These are phyloP conservation scores for Rhagoletis zephyria DNA, from an alignment of 1,140 invertebrate species.

Conservation along the genomic window DNA sequence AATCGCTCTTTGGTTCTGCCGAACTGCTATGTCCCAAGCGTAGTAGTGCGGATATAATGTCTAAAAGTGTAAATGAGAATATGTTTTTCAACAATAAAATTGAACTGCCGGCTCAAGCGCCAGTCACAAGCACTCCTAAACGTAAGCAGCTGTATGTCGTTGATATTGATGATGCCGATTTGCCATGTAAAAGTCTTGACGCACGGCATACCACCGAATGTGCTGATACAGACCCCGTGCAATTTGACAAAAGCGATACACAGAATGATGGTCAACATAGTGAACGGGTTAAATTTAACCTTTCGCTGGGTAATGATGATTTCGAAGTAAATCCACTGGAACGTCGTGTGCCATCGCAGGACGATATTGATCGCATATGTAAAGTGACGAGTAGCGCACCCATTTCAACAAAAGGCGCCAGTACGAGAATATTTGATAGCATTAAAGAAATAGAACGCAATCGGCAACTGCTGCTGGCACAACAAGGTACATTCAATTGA, in stretches of 20 bases:
- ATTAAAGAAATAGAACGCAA: slow-evolving; percentile 91
- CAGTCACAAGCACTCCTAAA: slow-evolving; percentile 66
- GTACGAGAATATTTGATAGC: slow-evolving; percentile 89
- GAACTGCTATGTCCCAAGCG: slow-evolving; percentile 69
- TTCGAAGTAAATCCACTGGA: slow-evolving; percentile 75
- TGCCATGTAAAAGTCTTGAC: slow-evolving; percentile 16
- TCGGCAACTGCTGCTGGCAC: slow-evolving; percentile 87
- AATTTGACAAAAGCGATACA: slow-evolving; percentile 54
- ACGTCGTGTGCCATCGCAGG: slow-evolving; percentile 80
- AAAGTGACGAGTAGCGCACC: slow-evolving; percentile 88
- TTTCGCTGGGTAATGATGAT: slow-evolving; percentile 73
- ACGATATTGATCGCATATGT: slow-evolving; percentile 89
- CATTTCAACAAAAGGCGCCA: slow-evolving; percentile 79
- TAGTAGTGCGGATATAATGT: slow-evolving; percentile 75
- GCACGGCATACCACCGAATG: neutral
- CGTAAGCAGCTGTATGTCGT: slow-evolving; percentile 65
- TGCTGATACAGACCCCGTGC: slow-evolving; percentile 38
- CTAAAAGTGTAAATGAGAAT: slow-evolving; percentile 78
- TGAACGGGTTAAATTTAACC: slow-evolving; percentile 62
- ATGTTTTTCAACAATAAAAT: slow-evolving; percentile 75
- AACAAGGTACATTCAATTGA: slow-evolving; percentile 81
- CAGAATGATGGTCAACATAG: neutral
- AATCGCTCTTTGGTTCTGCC: slow-evolving; percentile 70
- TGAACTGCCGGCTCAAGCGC: slow-evolving; percentile 59
- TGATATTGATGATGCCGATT: slow-evolving; percentile 58